These are phyloP conservation scores for Myiotriccus ornatus DNA, from an alignment of 2,797 vertebrate species.

Conservation along the genomic window DNA sequence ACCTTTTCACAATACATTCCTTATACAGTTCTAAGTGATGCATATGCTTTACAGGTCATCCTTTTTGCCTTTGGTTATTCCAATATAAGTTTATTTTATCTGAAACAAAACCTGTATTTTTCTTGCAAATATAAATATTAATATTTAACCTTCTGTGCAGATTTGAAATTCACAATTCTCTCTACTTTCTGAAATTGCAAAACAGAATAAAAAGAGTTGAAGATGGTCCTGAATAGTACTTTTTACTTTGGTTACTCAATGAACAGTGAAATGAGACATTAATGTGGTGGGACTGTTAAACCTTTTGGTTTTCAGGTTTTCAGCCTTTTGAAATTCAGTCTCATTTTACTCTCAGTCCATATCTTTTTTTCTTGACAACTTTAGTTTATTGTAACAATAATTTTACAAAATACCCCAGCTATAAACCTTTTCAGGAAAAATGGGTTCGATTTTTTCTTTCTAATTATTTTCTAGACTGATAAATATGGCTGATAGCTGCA, in stretches of 20 bases:
- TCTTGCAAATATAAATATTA: neutral
- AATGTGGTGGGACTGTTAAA: neutral
- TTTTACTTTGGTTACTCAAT: neutral
- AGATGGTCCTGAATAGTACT: neutral
- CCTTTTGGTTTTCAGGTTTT: no score
- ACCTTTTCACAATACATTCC: neutral
- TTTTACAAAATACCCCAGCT: neutral
- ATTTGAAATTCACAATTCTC: neutral
- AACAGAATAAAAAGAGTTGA: neutral
- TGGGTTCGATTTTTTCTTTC: neutral
- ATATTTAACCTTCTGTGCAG: neutral
- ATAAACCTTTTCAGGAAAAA: neutral
- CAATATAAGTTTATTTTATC: neutral
- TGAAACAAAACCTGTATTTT: neutral
- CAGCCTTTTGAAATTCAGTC: neutral
- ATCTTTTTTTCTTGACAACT: neutral
- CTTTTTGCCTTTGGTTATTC: neutral
- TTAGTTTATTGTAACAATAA: neutral
- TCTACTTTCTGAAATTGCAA: neutral
- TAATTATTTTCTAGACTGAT: neutral
- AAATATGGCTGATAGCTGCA: neutral
- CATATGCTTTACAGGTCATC: neutral
- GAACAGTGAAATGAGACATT: neutral
- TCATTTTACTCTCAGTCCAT: neutral
- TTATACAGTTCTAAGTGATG: neutral